Evolutionary conservation across 2,888 invertebrate genomes (phyloP).

Genomic region (Crepidodera aurea): DNA sequence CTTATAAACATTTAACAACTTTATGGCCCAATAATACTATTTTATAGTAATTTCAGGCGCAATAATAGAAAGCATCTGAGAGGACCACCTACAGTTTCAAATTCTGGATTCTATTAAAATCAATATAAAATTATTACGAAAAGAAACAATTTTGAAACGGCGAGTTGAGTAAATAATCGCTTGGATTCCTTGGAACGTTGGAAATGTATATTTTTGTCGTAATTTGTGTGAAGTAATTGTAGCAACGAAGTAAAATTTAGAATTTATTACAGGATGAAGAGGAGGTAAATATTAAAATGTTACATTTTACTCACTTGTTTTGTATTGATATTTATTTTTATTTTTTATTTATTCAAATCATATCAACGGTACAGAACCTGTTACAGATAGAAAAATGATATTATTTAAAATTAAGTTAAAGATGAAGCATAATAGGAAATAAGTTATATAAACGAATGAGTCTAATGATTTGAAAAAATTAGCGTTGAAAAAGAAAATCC

Average conservation of each 20-base stretch:
- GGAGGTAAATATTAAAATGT: not conserved
- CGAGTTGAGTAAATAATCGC: conserved; percentile 20
- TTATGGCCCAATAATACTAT: conserved; percentile 32
- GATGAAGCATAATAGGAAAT: too few relatives aligned
- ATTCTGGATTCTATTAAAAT: conserved; percentile 34
- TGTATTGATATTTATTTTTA: too few relatives aligned
- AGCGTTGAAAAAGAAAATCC: too few relatives aligned
- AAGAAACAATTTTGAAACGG: conserved; percentile 29
- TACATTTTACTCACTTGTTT: too few relatives aligned
- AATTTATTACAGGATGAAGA: conserved; percentile 11
- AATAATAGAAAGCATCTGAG: conserved; percentile 25
- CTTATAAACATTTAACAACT: conserved; percentile 38
- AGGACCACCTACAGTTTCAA: conserved; percentile 27
- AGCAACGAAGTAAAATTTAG: conserved; percentile 11
- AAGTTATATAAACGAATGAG: too few relatives aligned
- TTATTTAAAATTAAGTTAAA: too few relatives aligned
- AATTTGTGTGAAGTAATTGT: not conserved
- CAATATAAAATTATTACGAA: conserved; percentile 35
- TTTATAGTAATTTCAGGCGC: conserved; percentile 26
- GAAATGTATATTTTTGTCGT: conserved; percentile 7
- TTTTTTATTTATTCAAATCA: too few relatives aligned
- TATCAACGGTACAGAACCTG: too few relatives aligned
- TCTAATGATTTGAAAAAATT: too few relatives aligned
- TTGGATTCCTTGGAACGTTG: conserved; percentile 12
- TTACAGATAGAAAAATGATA: too few relatives aligned